These are phyloP conservation scores for Brachirus orientalis DNA, from an alignment of 2,113 vertebrate species.

Conservation along the genomic window DNA sequence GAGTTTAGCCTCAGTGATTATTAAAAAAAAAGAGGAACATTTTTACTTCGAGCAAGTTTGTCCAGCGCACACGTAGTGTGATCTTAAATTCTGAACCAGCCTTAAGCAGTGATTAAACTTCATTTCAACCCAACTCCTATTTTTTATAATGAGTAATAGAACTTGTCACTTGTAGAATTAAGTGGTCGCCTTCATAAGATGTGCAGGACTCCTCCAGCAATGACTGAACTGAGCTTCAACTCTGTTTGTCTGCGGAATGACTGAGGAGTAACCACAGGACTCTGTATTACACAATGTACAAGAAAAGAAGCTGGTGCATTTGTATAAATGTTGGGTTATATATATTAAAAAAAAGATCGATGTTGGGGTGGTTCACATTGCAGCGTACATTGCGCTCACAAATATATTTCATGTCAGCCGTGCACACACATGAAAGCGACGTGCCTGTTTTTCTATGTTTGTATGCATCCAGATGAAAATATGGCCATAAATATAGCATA, in stretches of 20 bases:
- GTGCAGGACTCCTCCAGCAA: slow-evolving; percentile 32
- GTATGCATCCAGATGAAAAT: too few species aligned
- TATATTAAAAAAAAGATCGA: too few species aligned
- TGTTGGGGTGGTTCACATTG: too few species aligned
- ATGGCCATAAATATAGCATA: too few species aligned
- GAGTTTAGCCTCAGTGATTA: slow-evolving; percentile 5
- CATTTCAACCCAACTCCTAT: slow-evolving; percentile 54
- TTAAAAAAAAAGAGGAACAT: slow-evolving; percentile 20
- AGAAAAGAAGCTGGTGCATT: not conserved
- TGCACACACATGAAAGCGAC: too few species aligned
- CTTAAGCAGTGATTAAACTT: slow-evolving; percentile 60
- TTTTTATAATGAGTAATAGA: slow-evolving; percentile 49
- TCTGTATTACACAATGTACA: not conserved
- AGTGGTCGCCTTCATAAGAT: slow-evolving; percentile 24
- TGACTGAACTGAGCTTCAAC: slow-evolving; percentile 67
- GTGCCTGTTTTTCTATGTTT: too few species aligned
- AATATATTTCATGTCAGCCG: too few species aligned
- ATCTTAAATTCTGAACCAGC: slow-evolving; percentile 43
- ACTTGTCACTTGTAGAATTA: slow-evolving; percentile 51
- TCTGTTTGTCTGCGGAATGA: slow-evolving; percentile 15
- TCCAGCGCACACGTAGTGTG: too few species aligned
- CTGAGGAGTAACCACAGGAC: slow-evolving; percentile 13
- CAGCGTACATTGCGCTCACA: too few species aligned
- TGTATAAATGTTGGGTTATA: not conserved
- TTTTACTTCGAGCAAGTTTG: slow-evolving; percentile 30